phyloP scores from a whole-genome alignment of 2,888 invertebrate genomes.

The Chalcis sispes region DNA sequence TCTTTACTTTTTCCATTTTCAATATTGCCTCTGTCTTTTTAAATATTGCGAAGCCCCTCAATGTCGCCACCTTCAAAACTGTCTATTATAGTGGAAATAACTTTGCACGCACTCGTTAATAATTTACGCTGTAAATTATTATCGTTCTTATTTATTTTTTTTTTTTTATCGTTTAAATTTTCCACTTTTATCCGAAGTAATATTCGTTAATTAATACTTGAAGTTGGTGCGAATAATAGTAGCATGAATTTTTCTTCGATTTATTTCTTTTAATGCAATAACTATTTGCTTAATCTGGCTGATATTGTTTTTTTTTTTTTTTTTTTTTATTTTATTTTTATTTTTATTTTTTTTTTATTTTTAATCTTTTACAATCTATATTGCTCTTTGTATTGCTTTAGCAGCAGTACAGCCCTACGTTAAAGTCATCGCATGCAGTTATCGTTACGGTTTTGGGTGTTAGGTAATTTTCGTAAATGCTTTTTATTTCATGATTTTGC shows the following conservation, averaged over 20 bases:
- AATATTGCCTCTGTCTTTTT: too few relatives aligned
- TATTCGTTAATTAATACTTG: conserved; percentile 41
- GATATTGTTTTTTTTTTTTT: conserved; percentile 9
- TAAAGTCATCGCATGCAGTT: conserved; percentile 69
- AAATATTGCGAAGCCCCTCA: neutral
- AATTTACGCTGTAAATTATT: conserved; percentile 4
- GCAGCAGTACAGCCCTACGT: conserved; percentile 72
- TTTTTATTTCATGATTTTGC: conserved; percentile 7
- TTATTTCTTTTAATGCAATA: neutral
- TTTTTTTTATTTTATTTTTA: conserved; percentile 37
- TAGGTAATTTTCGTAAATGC: neutral
- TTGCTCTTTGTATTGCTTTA: conserved; percentile 75
- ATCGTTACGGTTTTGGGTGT: conserved; percentile 58
- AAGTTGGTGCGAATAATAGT: conserved; percentile 20
- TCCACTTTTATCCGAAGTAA: conserved; percentile 6
- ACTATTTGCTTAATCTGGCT: neutral
- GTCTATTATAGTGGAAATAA: conserved; percentile 41
- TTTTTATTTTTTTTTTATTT: conserved; percentile 51
- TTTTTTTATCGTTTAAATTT: too few relatives aligned
- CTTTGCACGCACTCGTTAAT: neutral
- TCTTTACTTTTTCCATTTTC: neutral
- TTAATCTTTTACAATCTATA: conserved; percentile 64
- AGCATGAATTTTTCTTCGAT: too few relatives aligned
- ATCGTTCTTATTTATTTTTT: neutral
- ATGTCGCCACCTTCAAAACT: conserved; percentile 57